These are phyloP conservation scores for Polydesmus complanatus DNA, from an alignment of 2,888 invertebrate species.

Conservation along the genomic window DNA sequence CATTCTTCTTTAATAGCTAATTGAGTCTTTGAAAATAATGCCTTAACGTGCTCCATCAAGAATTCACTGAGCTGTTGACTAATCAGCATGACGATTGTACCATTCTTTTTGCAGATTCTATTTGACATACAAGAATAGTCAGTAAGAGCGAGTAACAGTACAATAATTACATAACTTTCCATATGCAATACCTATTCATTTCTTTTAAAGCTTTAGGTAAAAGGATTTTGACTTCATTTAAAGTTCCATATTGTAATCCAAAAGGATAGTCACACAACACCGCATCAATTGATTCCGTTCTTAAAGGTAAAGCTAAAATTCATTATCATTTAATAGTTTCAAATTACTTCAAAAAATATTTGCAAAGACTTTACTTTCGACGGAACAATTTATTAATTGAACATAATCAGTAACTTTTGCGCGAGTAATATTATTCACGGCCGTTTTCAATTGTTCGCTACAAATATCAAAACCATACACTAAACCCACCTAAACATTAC, in stretches of 20 bases:
- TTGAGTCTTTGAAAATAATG: not conserved
- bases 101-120: not conserved
- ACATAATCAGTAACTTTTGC: not conserved
- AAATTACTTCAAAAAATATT: not conserved
- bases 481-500: not conserved
- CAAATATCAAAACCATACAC: slow-evolving; percentile 6
- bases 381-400: not conserved
- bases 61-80: not conserved
- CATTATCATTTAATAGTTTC: not conserved
- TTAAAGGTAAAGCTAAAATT: not conserved
- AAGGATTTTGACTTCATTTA: not conserved
- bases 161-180: too few species aligned
- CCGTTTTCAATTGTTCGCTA: not conserved
- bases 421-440: not conserved
- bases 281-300: not conserved
- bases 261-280: slow-evolving; percentile 11
- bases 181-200: slow-evolving; percentile 5
- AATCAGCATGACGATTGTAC: not conserved
- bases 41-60: not conserved
- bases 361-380: not conserved
- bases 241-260: slow-evolving; percentile 6
- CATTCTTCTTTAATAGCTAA: too few species aligned
- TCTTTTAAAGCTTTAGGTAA: slow-evolving; percentile 6
- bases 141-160: too few species aligned
- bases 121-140: too few species aligned